Base-by-base conservation (phyloP, 2,797 vertebrate genomes). In the Leuciscus waleckii region DNA sequence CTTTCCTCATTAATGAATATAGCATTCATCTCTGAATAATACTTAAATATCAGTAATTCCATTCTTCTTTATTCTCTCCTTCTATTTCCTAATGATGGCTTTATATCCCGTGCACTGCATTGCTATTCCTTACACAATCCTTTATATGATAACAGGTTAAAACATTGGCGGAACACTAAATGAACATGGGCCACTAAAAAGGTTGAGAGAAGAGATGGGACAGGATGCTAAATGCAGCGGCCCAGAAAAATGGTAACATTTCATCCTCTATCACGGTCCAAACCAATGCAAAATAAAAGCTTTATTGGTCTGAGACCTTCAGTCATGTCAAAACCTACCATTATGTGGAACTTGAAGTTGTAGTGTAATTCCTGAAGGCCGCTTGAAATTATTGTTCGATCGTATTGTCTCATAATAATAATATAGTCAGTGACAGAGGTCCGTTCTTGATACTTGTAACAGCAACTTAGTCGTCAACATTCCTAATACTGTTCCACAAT, bases 101-200 rank as follows among this genome's bases (percentile, higher is more conserved):
- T 95, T 91, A 91, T 92, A 93, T 95, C 94, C 94, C 93, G 92
- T 94, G 92, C 92, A 93, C 92, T 90, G 92, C 91, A 90, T 93
- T 93, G 91, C 90, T 93, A 84, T 92, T 90, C 41, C 76, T 79
- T 77, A 82, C 83, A 87, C 79, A 84, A 81, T 81, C 63, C 78
- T 80, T 86, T 81, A 81, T 11, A 83, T 69, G 90, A 83, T 90
- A 78, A 80, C 91, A 85, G 88, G 89, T 87, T 83, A 90, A 86
- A 76, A 78, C 82, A 46, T 29, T 46, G 21, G 39, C 26, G 5
- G 29, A 71, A 79, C 51, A 56, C 49, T 74, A 29, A 43, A 75
- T 54, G 75, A 79, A 84, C 49, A 85, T 68, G 51, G 79, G 77
- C 71, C 19, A 63, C 37, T 35, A n/a, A 83, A 63, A 39, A 19